These are phyloP conservation scores for Teleopsis dalmanni DNA, from an alignment of 1,140 invertebrate genomes.

Conservation along the genomic window DNA sequence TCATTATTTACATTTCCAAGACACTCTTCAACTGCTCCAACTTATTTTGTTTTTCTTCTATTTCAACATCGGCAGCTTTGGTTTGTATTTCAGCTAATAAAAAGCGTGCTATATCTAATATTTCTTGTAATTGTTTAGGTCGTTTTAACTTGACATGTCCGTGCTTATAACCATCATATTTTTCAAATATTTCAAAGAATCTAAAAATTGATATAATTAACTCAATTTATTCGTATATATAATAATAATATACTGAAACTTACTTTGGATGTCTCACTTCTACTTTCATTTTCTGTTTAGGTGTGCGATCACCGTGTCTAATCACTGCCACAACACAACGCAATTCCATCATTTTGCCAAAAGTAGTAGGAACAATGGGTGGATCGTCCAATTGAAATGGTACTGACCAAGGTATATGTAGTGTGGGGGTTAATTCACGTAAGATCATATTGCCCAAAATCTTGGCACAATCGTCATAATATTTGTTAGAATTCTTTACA, in stretches of 20 bases:
- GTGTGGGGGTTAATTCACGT: constrained; percentile 82
- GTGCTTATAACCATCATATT: constrained; percentile 91
- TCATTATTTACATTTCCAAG: constrained; percentile 87
- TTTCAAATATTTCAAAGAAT: constrained; percentile 98
- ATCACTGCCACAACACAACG: constrained; percentile 98
- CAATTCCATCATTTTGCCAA: constrained; percentile 99
- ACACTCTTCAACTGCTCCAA: constrained; percentile 96
- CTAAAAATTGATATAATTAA: constrained; percentile 47
- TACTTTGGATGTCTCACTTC: constrained; percentile 97
- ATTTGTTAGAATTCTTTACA: constrained; percentile 99
- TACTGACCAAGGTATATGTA: constrained; percentile 95
- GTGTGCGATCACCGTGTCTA: constrained; percentile 95
- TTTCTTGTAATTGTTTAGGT: constrained; percentile 95
- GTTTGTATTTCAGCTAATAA: constrained; percentile 82
- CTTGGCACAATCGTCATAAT: constrained; percentile 99
- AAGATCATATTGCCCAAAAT: constrained; percentile 91
- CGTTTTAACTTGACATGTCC: constrained; percentile 96
- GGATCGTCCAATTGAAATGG: constrained; percentile 97
- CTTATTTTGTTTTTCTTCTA: constrained; percentile 96
- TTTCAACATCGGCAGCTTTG: constrained; percentile 75
- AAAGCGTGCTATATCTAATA: constrained; percentile 87
- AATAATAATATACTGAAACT: constrained; percentile 25
- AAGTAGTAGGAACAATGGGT: constrained; percentile 97
- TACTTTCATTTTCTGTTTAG: constrained; percentile 99
- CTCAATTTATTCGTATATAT: neutral